Evolutionary conservation across 2,113 vertebrate species (phyloP).

Genomic region (Poeciliopsis occidentalis): DNA sequence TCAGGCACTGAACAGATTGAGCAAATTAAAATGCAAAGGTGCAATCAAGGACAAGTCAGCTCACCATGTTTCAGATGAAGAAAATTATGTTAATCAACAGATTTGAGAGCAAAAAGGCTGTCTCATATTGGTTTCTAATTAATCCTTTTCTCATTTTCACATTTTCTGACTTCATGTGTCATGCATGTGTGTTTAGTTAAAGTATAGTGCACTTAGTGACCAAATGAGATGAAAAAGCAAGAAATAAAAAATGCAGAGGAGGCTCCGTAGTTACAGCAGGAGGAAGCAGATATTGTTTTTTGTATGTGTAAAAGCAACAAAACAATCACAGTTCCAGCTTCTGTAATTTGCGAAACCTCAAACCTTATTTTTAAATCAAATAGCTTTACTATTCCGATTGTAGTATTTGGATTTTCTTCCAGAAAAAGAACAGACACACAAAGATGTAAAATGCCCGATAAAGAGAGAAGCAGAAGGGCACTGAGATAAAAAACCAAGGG

Average conservation of each 20-base stretch:
- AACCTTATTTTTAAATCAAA: not conserved
- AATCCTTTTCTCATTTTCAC: not conserved
- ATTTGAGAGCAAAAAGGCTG: not conserved
- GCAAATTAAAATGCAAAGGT: not conserved
- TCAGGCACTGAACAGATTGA: not conserved
- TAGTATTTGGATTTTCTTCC: not conserved
- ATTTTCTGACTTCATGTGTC: constrained; percentile 13
- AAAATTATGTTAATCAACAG: not conserved
- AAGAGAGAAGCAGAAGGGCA: constrained; percentile 21
- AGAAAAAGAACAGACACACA: not conserved
- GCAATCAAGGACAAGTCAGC: constrained; percentile 3
- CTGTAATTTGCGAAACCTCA: not conserved
- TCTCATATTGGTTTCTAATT: not conserved
- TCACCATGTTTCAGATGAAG: not conserved
- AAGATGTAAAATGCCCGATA: not conserved
- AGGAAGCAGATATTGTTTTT: not conserved
- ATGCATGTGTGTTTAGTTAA: constrained; percentile 12
- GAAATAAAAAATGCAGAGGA: constrained; percentile 61
- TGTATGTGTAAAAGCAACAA: not conserved
- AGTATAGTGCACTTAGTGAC: constrained; percentile 36
- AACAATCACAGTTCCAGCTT: not conserved
- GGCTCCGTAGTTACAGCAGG: constrained; percentile 48
- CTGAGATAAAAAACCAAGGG: not conserved
- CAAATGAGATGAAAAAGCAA: constrained; percentile 48
- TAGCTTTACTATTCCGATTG: not conserved